phyloP scores from a whole-genome alignment of 2,113 vertebrate species.

The Nesogale talazaci region DNA sequence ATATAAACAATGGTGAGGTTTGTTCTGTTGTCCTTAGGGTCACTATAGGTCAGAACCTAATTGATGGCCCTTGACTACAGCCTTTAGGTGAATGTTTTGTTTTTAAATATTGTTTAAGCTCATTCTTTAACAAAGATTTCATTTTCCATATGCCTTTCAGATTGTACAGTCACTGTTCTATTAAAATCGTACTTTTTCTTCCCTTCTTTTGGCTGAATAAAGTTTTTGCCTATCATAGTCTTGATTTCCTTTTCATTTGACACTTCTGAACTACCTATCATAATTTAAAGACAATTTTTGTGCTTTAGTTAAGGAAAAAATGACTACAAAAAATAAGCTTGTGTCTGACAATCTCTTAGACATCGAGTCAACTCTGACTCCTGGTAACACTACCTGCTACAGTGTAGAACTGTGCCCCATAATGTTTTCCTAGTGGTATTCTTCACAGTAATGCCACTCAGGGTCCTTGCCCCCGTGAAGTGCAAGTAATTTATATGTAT shows the following conservation, averaged over 20 bases:
- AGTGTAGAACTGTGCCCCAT: neutral
- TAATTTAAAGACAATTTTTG: neutral
- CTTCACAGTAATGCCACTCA: neutral
- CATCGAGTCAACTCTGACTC: neutral
- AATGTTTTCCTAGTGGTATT: too few species aligned
- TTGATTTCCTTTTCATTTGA: too few species aligned
- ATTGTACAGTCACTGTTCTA: neutral
- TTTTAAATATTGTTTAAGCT: neutral
- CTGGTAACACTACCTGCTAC: neutral
- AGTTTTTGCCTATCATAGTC: neutral
- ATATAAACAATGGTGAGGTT: too few species aligned
- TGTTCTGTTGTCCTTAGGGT: too few species aligned
- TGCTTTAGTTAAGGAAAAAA: neutral
- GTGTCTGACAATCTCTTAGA: neutral
- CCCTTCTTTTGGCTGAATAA: neutral
- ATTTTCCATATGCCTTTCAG: neutral
- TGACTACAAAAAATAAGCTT: neutral
- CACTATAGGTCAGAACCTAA: too few species aligned
- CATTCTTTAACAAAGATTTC: neutral
- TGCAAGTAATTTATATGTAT: neutral
- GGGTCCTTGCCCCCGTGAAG: neutral
- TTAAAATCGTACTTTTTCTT: neutral
- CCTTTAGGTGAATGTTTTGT: neutral
- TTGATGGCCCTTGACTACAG: too few species aligned
- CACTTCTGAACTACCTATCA: neutral